Evolutionary conservation across 2,113 vertebrate genomes (phyloP).

Genomic region (Catharus fuscescens): DNA sequence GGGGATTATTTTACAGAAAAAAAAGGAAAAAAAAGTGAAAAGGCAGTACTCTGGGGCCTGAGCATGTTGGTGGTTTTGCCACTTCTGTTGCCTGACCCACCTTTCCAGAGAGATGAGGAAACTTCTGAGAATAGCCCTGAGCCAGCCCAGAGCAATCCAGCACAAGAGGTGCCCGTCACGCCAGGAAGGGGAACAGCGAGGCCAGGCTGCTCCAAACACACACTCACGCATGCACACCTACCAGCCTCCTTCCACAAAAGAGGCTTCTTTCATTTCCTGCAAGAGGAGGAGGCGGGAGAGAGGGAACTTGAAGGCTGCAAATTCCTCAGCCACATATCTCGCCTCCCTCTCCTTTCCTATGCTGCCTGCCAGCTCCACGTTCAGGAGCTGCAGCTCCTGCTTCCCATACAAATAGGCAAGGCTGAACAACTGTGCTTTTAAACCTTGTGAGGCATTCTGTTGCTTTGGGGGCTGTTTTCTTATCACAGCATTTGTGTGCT

Average conservation of each 20-base stretch:
- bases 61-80: background rate
- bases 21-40: background rate
- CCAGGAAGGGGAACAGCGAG: fast-evolving
- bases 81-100: slow-evolving; percentile 38
- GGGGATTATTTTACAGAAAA: background rate
- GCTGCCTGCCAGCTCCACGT: background rate
- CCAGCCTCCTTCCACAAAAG: slow-evolving; percentile 27
- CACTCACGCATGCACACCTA: background rate
- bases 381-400: background rate
- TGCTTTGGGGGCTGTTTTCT: background rate
- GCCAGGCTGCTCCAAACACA: background rate
- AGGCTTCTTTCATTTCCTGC: slow-evolving; percentile 25
- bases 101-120: slow-evolving; percentile 29
- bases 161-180: fast-evolving
- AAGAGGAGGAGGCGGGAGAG: slow-evolving; percentile 29
- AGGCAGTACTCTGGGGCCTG: background rate
- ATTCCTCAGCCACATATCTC: slow-evolving; percentile 48
- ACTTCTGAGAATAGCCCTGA: background rate
- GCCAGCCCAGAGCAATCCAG: fast-evolving
- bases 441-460: background rate
- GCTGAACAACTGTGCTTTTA: background rate
- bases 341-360: slow-evolving; percentile 23
- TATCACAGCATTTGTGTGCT: background rate
- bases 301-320: slow-evolving; percentile 26
- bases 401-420: slow-evolving; percentile 3